Evolutionary conservation across 2,113 vertebrate species (phyloP).

Genomic region (Cyprinodon brontotheroides): DNA sequence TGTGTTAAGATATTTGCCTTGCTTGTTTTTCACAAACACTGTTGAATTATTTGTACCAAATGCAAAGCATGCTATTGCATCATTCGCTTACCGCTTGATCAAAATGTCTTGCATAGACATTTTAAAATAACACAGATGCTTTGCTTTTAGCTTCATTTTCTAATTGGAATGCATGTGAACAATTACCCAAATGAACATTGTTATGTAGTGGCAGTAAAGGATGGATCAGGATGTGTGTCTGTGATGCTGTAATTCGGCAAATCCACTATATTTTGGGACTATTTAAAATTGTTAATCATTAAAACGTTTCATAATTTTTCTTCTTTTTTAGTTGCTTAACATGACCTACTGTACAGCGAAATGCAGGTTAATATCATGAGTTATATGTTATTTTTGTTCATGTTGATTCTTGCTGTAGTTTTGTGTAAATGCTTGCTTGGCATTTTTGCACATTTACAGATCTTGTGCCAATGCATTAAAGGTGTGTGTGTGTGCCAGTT

Average conservation of each 20-base stretch:
- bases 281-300: background rate
- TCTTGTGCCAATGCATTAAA: constrained; percentile 9
- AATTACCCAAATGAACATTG: background rate
- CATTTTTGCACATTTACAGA: constrained; percentile 16
- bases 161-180: background rate
- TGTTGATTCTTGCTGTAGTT: background rate
- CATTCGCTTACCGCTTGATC: too few relatives aligned
- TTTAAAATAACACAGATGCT: background rate
- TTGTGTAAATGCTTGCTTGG: background rate
- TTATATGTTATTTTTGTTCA: background rate
- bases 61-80: too few relatives aligned
- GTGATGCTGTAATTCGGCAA: background rate
- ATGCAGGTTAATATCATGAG: background rate
- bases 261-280: constrained; percentile 9
- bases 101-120: too few relatives aligned
- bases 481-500: background rate
- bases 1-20: too few relatives aligned
- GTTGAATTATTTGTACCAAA: too few relatives aligned
- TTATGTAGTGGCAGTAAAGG: background rate
- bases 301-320: constrained; percentile 5
- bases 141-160: background rate
- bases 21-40: too few relatives aligned
- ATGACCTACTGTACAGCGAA: background rate
- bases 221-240: background rate
- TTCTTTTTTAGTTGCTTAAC: background rate